Conservation (phyloP, 2,113 vertebrate genomes). For the Bos taurus region DNA sequence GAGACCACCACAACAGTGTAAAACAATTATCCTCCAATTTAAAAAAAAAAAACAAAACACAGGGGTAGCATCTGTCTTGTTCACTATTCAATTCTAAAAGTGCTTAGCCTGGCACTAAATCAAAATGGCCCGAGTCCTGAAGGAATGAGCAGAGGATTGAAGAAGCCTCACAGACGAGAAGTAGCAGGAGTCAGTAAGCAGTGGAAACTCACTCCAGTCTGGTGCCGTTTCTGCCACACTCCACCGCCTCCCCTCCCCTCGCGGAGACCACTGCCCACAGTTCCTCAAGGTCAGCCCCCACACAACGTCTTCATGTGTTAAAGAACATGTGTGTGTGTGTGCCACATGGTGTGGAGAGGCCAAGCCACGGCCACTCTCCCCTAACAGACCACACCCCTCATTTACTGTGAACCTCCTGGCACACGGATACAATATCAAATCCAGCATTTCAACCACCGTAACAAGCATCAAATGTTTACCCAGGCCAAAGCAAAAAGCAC, state of each 20-base stretch:
- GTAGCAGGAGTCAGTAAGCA: neutral
- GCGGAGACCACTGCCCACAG: neutral
- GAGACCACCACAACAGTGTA: neutral
- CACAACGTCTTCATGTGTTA: neutral
- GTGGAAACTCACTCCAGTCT: neutral
- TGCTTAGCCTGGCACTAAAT: neutral
- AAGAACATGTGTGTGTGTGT: neutral
- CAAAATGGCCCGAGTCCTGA: too few relatives aligned
- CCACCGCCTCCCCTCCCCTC: neutral
- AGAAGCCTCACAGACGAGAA: neutral
- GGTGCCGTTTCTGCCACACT: rapidly evolving
- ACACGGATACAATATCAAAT: neutral
- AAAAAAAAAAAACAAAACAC: neutral
- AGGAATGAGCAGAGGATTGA: neutral
- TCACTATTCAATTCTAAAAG: neutral
- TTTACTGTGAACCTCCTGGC: conserved; percentile 48
- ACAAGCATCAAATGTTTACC: conserved; percentile 34
- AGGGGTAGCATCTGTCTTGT: neutral
- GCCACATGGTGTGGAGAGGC: neutral
- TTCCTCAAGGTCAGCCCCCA: neutral
- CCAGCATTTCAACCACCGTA: conserved; percentile 24
- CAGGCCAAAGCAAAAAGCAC: neutral
- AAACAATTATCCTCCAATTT: neutral
- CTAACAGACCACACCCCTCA: conserved; percentile 51
- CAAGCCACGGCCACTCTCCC: conserved; percentile 29